Conservation (phyloP, 2,113 vertebrate species). For the Ibidorhyncha struthersii region DNA sequence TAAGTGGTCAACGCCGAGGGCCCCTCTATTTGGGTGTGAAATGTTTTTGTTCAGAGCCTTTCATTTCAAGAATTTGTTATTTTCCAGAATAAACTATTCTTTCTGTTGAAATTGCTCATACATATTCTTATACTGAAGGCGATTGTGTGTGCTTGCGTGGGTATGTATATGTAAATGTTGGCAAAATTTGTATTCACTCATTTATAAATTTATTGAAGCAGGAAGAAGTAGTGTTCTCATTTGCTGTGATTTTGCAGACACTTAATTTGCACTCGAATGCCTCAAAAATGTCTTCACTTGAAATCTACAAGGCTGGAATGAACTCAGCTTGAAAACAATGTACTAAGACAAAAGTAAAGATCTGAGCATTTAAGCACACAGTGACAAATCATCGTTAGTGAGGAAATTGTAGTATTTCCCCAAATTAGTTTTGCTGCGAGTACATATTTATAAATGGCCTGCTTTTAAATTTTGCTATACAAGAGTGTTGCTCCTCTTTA, state of each 20-base stretch:
- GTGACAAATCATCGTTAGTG: not conserved
- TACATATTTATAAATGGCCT: not conserved
- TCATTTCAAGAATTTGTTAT: slow-evolving; percentile 19
- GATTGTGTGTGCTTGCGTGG: not conserved
- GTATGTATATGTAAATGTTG: slow-evolving; percentile 53
- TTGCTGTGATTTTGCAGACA: slow-evolving; percentile 49
- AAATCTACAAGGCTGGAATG: slow-evolving; percentile 1
- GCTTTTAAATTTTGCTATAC: not conserved
- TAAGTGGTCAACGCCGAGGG: not conserved
- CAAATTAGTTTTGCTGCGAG: not conserved
- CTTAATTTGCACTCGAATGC: slow-evolving; percentile 54
- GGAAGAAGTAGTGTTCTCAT: slow-evolving; percentile 51
- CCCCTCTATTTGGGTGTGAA: not conserved
- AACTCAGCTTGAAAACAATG: slow-evolving; percentile 16
- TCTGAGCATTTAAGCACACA: not conserved
- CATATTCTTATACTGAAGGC: not conserved
- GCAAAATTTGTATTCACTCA: slow-evolving; percentile 37
- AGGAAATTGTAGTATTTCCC: not conserved
- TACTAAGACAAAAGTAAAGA: slow-evolving; percentile 9
- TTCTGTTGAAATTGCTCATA: slow-evolving; percentile 15
- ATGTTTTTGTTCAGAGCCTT: slow-evolving; percentile 40
- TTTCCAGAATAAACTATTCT: not conserved
- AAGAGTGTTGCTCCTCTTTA: not conserved
- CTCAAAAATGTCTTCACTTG: slow-evolving; percentile 41
- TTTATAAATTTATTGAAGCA: slow-evolving; percentile 53